phyloP scores from a whole-genome alignment of 2,113 vertebrate genomes.

The Ptychochromis oligacanthus region DNA sequence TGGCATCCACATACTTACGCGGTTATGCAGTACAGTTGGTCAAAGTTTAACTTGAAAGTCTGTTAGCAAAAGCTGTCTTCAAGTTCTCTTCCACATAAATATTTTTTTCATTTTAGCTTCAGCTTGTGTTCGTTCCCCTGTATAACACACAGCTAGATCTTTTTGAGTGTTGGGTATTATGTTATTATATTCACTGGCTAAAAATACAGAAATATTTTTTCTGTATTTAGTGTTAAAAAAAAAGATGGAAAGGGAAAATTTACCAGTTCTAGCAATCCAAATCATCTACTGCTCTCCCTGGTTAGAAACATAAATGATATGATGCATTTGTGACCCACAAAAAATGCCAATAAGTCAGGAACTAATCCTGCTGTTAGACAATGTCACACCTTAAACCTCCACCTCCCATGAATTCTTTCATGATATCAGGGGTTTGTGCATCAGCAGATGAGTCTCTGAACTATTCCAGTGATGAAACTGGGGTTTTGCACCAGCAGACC shows the following conservation, averaged over 20 bases:
- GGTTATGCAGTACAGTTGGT: slow-evolving; percentile 5
- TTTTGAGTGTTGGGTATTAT: not conserved
- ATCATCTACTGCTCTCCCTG: not conserved
- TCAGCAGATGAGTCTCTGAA: slow-evolving; percentile 14
- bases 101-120: not conserved
- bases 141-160: not conserved
- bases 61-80: slow-evolving; percentile 11
- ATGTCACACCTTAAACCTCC: slow-evolving; percentile 16
- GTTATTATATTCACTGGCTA: not conserved
- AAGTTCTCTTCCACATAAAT: not conserved
- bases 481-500: slow-evolving; percentile 8
- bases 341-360: slow-evolving; percentile 17
- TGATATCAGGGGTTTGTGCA: not conserved
- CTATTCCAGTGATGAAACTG: slow-evolving; percentile 25
- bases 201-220: slow-evolving; percentile 3
- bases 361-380: slow-evolving; percentile 5
- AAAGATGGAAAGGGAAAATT: not conserved
- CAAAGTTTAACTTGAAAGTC: slow-evolving; percentile 18
- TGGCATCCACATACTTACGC: not conserved
- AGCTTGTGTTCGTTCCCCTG: not conserved
- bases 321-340: slow-evolving; percentile 11
- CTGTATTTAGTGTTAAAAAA: no score
- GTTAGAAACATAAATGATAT: not conserved
- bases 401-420: not conserved
- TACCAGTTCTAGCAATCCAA: not conserved